These are phyloP conservation scores for Antheraea pernyi DNA, from an alignment of 1,140 invertebrate species.

Conservation along the genomic window DNA sequence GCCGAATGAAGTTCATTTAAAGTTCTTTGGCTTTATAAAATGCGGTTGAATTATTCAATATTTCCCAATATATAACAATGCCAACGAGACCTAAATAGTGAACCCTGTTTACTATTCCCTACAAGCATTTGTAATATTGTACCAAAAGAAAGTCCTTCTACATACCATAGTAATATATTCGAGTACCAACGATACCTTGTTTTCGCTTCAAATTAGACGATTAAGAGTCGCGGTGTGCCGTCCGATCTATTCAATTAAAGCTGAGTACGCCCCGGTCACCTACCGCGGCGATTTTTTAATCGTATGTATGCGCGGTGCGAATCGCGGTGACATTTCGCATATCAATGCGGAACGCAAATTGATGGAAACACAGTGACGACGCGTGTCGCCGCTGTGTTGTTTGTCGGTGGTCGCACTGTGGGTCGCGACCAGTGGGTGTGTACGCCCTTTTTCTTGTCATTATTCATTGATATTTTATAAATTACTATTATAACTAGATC, in stretches of 20 bases:
- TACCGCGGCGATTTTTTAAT: constrained; percentile 75
- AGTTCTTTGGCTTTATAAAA: constrained; percentile 9
- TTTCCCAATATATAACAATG: constrained; percentile 29
- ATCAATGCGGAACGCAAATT: constrained; percentile 68
- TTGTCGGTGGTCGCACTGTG: constrained; percentile 11
- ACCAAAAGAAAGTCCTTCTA: constrained; percentile 76
- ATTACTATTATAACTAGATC: no score
- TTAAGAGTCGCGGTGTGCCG: constrained; percentile 66
- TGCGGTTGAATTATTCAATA: constrained; percentile 22
- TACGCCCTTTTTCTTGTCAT: constrained; percentile 23
- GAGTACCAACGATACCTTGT: constrained; percentile 62
- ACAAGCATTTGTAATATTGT: constrained; percentile 51
- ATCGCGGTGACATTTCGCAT: constrained; percentile 66
- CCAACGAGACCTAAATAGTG: constrained; percentile 36
- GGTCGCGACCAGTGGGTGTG: constrained; percentile 25
- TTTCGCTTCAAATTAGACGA: constrained; percentile 78
- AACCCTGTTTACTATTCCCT: constrained; percentile 61
- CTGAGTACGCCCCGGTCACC: constrained; percentile 64
- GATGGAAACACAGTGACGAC: constrained; percentile 60
- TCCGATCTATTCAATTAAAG: constrained; percentile 76
- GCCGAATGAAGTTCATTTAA: neutral
- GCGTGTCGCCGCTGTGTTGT: constrained; percentile 53
- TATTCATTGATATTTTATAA: neutral
- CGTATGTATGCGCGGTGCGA: constrained; percentile 74
- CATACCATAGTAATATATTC: constrained; percentile 72